phyloP scores from a whole-genome alignment of 2,888 invertebrate genomes.

The Erannis defoliaria region DNA sequence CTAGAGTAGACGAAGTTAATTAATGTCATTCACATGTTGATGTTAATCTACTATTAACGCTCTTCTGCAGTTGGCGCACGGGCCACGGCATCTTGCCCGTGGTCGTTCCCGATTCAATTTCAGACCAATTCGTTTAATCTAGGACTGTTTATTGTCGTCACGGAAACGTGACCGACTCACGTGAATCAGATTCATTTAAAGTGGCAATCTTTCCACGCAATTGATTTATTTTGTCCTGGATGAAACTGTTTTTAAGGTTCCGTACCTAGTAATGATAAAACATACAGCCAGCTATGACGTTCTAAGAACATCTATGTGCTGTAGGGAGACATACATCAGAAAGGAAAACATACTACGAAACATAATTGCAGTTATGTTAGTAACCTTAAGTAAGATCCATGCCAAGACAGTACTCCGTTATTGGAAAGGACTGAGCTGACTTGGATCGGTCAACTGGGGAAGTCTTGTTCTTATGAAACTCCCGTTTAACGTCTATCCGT shows the following conservation, averaged over 20 bases:
- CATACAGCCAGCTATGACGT: not conserved
- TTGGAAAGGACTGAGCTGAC: no score
- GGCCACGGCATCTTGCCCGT: conserved; percentile 19
- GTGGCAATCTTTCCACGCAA: conserved; percentile 9
- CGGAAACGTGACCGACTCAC: conserved; percentile 39
- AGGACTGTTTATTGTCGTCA: conserved; percentile 21
- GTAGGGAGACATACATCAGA: no score
- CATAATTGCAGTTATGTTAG: no score
- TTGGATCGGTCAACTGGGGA: no score
- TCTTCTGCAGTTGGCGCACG: conserved; percentile 30
- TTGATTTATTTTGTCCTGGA: not conserved
- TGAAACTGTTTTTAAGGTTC: conserved; percentile 4
- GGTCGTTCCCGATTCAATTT: conserved; percentile 35
- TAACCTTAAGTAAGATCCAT: no score
- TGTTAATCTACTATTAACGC: not conserved
- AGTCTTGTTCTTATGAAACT: no score
- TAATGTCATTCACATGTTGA: not conserved
- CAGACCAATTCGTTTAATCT: conserved; percentile 34
- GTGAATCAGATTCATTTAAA: conserved; percentile 28
- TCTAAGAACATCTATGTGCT: no score
- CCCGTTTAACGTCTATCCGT: no score
- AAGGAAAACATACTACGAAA: no score
- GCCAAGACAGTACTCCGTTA: no score
- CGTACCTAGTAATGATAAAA: not conserved
- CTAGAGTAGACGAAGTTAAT: not conserved